These are phyloP conservation scores for Anthopleura sola DNA, from an alignment of 64 coral and sea anemone species.

Conservation along the genomic window DNA sequence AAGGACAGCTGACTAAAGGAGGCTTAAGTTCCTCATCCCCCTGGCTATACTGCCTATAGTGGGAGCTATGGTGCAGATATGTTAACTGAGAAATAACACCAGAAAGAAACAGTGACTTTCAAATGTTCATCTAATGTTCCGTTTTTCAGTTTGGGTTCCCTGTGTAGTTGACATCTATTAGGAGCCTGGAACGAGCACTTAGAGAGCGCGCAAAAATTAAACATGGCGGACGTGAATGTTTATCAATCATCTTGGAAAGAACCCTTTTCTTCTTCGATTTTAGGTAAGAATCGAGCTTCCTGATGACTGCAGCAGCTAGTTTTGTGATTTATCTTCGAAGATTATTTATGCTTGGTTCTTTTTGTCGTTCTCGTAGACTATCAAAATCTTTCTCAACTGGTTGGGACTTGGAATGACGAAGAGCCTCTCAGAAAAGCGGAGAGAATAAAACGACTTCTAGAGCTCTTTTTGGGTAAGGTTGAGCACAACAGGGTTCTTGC, in stretches of 20 bases:
- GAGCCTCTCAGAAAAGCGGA: not conserved
- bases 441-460: not conserved
- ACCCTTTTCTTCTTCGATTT: not conserved
- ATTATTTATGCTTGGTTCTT: not conserved
- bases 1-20: too few species aligned
- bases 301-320: not conserved
- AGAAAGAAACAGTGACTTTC: too few species aligned
- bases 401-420: not conserved
- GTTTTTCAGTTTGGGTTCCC: not conserved
- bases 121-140: too few species aligned
- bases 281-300: not conserved
- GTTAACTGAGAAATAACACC: too few species aligned
- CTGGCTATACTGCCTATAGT: too few species aligned
- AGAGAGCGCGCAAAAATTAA: constrained; percentile 18
- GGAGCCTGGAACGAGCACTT: not conserved
- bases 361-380: not conserved
- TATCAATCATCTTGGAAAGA: not conserved
- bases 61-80: too few species aligned
- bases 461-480: constrained; percentile 2
- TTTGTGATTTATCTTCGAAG: not conserved
- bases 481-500: too few species aligned
- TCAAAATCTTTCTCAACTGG: constrained; percentile 14
- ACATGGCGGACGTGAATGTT: constrained; percentile 12
- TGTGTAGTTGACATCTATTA: not conserved
- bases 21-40: too few species aligned